Conservation (phyloP, 2,888 invertebrate genomes). For the Tetranychus piercei region DNA sequence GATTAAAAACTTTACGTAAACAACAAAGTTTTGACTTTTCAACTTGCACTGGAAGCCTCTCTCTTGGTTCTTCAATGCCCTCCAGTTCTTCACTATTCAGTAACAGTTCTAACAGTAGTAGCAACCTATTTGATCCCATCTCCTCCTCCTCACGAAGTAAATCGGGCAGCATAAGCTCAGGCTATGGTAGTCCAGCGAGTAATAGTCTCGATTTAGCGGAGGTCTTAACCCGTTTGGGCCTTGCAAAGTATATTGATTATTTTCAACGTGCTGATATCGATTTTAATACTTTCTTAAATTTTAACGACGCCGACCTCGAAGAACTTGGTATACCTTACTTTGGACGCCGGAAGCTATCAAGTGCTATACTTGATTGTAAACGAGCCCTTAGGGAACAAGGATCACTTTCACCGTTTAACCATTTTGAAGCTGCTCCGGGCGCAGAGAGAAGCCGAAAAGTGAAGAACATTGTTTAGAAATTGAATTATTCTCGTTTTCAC, state of each 20-base stretch:
- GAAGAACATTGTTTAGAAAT: not conserved
- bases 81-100: not conserved
- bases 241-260: constrained; percentile 10
- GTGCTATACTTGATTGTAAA: constrained; percentile 9
- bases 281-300: constrained; percentile 11
- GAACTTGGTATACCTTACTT: constrained; percentile 10
- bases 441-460: constrained; percentile 8
- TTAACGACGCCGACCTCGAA: constrained; percentile 11
- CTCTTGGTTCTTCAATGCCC: not conserved
- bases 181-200: not conserved
- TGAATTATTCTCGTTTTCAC: not conserved
- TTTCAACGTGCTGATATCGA: constrained; percentile 11
- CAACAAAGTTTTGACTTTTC: constrained; percentile 1
- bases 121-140: not conserved
- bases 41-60: not conserved
- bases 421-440: constrained; percentile 11
- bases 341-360: constrained; percentile 13
- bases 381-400: not conserved
- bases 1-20: not conserved
- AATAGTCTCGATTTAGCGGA: not conserved
- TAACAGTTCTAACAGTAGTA: not conserved
- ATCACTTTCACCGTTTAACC: constrained; percentile 1
- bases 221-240: constrained; percentile 3
- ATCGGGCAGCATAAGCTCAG: not conserved
- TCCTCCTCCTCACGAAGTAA: not conserved